Evolutionary conservation across 2,797 vertebrate species (phyloP), one percentile per base, ranked within the genome.

Genomic region (Geotrypetes seraphini): DNA sequence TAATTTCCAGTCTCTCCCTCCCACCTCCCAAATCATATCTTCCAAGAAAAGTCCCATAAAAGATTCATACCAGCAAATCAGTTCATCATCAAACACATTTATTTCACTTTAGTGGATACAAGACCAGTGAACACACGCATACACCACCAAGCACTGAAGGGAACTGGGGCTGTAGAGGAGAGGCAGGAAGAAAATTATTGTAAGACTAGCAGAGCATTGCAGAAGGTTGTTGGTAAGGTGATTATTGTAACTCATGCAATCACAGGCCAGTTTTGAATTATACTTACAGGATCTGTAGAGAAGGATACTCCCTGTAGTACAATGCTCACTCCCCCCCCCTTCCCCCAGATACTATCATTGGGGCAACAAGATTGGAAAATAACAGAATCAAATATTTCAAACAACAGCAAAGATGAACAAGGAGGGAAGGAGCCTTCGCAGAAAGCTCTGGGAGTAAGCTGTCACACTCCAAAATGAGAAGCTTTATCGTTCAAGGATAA

Each of bases 41-140:
- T 16, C 18, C 17, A n/a, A 12, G 7, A 6, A 1, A 6, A 1
- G 1, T 3, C 7, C 12, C 16, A 15, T 8, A 6, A 2, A n/a
- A n/a, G n/a, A n/a, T n/a, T n/a, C n/a, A n/a, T 52, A 35, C 29
- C 13, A 16, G 7, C 16, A 0, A 16, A 42, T 21, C 64, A 55
- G 49, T 68, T 76, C 66, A 68, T 76, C 76, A 68, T 81, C 73
- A 82, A 76, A 81, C 76, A 90, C 88, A 85, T 92, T 92, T 94
- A 85, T 91, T 89, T 85, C 86, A 91, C 90, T 88, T 80, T 81
- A 89, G 83, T 83, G 78, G 91, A 81, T 92, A 88, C 88, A 90
- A 89, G 84, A 89, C 90, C 90, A 92, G 84, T 87, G 91, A 90
- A 85, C 84, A 88, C 86, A 90, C 86, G 81, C 79, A 86, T 83